A percentile compares a stretch with the other conserved stretches of the same genome.
phyloP scores from a whole-genome alignment of 2,113 vertebrate genomes.

The Scalopus aquaticus region DNA sequence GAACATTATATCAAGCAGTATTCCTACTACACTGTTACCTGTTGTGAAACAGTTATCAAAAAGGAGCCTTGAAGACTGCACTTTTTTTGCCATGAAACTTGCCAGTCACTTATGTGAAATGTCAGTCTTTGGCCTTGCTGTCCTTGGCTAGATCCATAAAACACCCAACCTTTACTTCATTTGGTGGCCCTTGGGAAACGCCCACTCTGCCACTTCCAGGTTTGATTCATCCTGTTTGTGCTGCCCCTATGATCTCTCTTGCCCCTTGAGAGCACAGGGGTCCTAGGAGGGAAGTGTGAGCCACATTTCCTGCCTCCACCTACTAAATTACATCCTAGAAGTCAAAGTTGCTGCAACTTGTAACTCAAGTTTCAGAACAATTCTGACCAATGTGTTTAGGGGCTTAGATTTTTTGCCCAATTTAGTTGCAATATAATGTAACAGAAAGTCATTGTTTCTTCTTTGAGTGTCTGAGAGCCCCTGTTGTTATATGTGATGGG shows the following conservation, averaged over 20 bases:
- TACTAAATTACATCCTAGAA: neutral
- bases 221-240: neutral
- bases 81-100: neutral
- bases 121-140: neutral
- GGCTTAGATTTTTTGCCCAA: neutral
- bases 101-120: neutral
- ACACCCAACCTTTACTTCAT: neutral
- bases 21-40: neutral
- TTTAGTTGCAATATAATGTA: neutral
- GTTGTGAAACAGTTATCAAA: neutral
- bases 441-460: neutral
- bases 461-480: neutral
- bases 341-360: neutral
- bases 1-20: neutral
- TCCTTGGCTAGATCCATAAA: neutral
- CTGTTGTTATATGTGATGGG: neutral
- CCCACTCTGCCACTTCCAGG: neutral
- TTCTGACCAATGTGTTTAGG: neutral
- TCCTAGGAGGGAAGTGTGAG: neutral
- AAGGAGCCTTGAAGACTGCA: neutral
- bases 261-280: neutral
- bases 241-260: neutral
- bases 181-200: neutral
- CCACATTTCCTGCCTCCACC: neutral
- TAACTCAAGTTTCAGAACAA: neutral